These are phyloP conservation scores for Lepus townsendii DNA, from an alignment of 2,797 vertebrate genomes.

Conservation along the genomic window DNA sequence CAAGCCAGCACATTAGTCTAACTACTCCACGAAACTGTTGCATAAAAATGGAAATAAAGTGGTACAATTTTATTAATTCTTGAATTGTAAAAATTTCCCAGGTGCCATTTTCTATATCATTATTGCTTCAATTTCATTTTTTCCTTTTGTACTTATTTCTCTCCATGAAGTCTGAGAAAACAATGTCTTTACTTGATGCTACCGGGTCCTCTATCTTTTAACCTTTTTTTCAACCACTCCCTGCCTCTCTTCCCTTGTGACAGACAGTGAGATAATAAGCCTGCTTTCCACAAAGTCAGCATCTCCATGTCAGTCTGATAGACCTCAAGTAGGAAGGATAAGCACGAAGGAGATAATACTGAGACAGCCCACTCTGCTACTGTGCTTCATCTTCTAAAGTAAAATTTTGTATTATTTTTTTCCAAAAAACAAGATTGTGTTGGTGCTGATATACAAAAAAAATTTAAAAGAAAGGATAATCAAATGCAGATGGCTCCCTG, in stretches of 20 bases:
- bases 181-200: constrained; percentile 64
- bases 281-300: neutral
- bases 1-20: constrained; percentile 84
- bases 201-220: constrained; percentile 57
- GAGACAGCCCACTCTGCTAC: neutral
- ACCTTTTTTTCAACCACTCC: constrained; percentile 61
- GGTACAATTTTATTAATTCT: constrained; percentile 85
- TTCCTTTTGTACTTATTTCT: constrained; percentile 59
- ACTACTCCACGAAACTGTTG: constrained; percentile 89
- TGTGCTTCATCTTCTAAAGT: neutral
- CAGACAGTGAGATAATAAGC: neutral
- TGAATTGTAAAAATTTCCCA: constrained; percentile 85
- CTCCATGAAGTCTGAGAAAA: constrained; percentile 59
- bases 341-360: neutral
- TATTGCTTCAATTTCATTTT: constrained; percentile 80
- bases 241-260: neutral
- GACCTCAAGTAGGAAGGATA: neutral
- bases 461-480: neutral
- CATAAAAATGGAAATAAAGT: constrained; percentile 89
- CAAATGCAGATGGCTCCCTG: neutral
- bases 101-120: constrained; percentile 84
- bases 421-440: neutral
- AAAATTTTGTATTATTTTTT: constrained; percentile 27
- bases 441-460: neutral
- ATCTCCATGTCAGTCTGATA: neutral